Percentiles rank a stretch among this genome's conserved stretches.
These are phyloP conservation scores for Cranoglanis bouderius DNA, from an alignment of 2,113 vertebrate species.

Conservation along the genomic window DNA sequence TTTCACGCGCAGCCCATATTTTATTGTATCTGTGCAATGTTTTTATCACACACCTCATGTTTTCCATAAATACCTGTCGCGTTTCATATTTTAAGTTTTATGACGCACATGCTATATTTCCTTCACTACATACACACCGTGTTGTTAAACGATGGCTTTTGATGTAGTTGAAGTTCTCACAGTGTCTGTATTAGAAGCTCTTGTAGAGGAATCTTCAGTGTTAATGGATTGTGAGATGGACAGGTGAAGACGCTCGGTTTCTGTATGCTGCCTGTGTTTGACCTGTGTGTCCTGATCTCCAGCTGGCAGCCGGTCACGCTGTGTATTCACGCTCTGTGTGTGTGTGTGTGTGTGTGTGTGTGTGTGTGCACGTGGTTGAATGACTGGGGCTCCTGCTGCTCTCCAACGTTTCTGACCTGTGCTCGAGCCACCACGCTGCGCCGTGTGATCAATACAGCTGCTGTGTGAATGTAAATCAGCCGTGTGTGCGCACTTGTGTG, in stretches of 20 bases:
- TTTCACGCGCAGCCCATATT: not conserved
- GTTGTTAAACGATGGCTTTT: too few species aligned
- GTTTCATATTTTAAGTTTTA: not conserved
- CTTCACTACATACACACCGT: not conserved
- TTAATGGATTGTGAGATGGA: not conserved
- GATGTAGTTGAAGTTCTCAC: not conserved
- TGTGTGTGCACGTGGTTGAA: not conserved
- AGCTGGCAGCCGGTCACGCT: slow-evolving; percentile 2
- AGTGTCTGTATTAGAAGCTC: too few species aligned
- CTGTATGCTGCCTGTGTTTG: not conserved
- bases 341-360: slow-evolving; percentile 10
- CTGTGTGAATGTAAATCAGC: slow-evolving; percentile 20
- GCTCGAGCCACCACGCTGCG: not conserved
- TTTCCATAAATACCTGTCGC: not conserved
- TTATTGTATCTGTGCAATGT: not conserved
- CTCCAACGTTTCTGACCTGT: not conserved
- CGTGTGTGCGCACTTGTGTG: not conserved
- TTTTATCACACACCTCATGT: not conserved
- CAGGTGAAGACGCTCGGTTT: not conserved
- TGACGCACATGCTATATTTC: not conserved
- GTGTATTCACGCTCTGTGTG: not conserved
- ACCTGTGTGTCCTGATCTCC: slow-evolving; percentile 11
- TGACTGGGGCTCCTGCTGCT: not conserved
- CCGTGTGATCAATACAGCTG: slow-evolving; percentile 13
- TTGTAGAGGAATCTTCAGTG: not conserved